phyloP scores from a whole-genome alignment of 2,888 invertebrate species.

The Syrphus vitripennis region DNA sequence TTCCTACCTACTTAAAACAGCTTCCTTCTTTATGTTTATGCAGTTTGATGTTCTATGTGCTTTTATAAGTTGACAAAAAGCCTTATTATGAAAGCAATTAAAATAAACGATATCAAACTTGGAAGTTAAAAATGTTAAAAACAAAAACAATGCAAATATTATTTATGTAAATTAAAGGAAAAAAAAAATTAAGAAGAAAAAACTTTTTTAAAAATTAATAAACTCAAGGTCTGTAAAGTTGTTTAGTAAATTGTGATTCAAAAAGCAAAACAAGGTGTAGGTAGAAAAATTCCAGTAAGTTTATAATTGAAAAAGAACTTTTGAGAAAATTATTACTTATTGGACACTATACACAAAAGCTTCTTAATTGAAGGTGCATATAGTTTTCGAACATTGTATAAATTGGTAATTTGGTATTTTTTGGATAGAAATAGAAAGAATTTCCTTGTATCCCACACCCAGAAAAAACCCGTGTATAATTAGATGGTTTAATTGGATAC shows the following conservation, averaged over 20 bases:
- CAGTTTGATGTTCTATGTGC: neutral
- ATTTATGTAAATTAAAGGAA: neutral
- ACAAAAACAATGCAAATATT: neutral
- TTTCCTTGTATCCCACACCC: no score
- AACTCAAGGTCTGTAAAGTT: constrained; percentile 3
- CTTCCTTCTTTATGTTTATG: neutral
- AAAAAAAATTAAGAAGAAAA: neutral
- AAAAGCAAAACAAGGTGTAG: neutral
- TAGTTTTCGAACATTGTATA: neutral
- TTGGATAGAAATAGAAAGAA: neutral
- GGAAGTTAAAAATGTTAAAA: constrained; percentile 13
- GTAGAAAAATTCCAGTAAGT: neutral
- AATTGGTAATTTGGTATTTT: neutral
- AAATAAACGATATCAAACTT: constrained; percentile 45
- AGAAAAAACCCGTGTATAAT: no score
- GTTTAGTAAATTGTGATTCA: neutral
- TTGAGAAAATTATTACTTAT: neutral
- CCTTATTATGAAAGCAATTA: constrained; percentile 55
- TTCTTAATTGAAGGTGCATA: neutral
- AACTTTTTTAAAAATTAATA: constrained; percentile 35
- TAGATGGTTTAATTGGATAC: no score
- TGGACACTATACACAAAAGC: neutral
- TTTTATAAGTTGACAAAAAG: neutral
- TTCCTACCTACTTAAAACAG: neutral
- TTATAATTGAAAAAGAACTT: neutral